A percentile compares a stretch with the other conserved stretches of the same genome.
phyloP scores from a whole-genome alignment of 1,140 invertebrate genomes.

The Drosophila watanabei region DNA sequence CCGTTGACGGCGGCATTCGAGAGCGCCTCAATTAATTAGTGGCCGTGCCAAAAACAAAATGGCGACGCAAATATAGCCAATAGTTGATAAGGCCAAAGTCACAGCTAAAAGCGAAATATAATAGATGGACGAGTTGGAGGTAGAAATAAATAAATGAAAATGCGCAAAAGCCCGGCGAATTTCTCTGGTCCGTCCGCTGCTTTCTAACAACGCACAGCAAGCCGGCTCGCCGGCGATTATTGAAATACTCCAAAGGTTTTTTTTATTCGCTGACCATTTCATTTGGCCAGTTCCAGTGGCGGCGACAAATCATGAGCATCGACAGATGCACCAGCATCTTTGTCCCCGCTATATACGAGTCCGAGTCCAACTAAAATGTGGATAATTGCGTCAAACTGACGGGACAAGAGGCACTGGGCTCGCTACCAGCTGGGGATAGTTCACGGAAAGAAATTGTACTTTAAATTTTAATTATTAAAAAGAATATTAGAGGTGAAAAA shows the following conservation, averaged over 20 bases:
- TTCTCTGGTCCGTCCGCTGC: conserved; percentile 58
- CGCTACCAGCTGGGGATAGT: background rate
- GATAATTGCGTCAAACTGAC: conserved; percentile 75
- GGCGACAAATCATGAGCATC: conserved; percentile 69
- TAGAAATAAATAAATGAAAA: conserved; percentile 48
- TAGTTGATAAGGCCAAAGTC: conserved; percentile 65
- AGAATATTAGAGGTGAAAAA: background rate
- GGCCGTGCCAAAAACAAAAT: conserved; percentile 58
- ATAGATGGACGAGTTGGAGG: conserved; percentile 33
- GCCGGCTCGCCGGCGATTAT: conserved; percentile 55
- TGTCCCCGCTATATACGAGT: conserved; percentile 40
- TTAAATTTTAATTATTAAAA: too few relatives aligned
- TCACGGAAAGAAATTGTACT: conserved; percentile 20
- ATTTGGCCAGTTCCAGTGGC: conserved; percentile 28
- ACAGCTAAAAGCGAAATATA: conserved; percentile 15
- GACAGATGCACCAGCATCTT: conserved; percentile 51
- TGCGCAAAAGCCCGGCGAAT: conserved; percentile 47
- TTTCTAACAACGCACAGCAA: conserved; percentile 75
- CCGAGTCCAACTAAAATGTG: conserved; percentile 56
- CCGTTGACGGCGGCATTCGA: conserved; percentile 27
- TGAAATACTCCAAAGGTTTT: conserved; percentile 79
- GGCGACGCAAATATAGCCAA: conserved; percentile 51
- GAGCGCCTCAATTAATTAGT: conserved; percentile 73
- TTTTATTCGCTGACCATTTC: conserved; percentile 65
- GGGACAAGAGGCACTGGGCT: conserved; percentile 21